A percentile compares a stretch with the other conserved stretches of the same genome.
phyloP scores from a whole-genome alignment of 2,113 vertebrate genomes.

The Nyctereutes procyonoides region DNA sequence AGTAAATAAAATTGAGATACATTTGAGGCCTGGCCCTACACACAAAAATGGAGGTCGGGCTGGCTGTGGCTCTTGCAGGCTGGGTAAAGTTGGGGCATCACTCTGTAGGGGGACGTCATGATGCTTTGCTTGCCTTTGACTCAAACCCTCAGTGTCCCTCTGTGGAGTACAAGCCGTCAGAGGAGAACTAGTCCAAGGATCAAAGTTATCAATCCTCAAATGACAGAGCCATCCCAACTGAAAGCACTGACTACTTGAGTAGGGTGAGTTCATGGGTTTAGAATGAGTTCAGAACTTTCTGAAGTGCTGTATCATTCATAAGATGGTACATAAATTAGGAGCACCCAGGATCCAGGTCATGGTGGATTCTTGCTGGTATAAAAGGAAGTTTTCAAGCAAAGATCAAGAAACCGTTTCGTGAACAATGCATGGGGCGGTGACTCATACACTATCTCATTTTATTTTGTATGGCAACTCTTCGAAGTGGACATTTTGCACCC shows the following conservation, averaged over 20 bases:
- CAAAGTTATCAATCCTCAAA: rapidly evolving
- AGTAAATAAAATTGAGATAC: not conserved
- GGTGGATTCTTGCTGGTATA: not conserved
- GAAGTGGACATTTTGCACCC: not conserved
- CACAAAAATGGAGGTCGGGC: not conserved
- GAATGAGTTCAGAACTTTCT: not conserved
- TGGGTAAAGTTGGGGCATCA: rapidly evolving
- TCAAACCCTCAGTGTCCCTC: rapidly evolving
- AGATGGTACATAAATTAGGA: not conserved
- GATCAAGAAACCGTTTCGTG: not conserved
- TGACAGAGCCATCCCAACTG: not conserved
- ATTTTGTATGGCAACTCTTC: not conserved
- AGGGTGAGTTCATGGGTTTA: not conserved
- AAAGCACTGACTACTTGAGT: not conserved
- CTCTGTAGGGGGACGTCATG: rapidly evolving
- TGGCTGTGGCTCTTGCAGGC: rapidly evolving
- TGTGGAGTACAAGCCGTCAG: rapidly evolving
- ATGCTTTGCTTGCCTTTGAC: rapidly evolving
- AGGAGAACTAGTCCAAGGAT: not conserved
- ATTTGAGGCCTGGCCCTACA: not conserved
- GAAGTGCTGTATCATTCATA: rapidly evolving
- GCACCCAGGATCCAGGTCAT: rapidly evolving
- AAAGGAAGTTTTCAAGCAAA: not conserved
- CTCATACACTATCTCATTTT: not conserved
- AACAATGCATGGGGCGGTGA: rapidly evolving